Evolutionary conservation across 2,797 vertebrate species (phyloP).

Genomic region (Urocyon cinereoargenteus): DNA sequence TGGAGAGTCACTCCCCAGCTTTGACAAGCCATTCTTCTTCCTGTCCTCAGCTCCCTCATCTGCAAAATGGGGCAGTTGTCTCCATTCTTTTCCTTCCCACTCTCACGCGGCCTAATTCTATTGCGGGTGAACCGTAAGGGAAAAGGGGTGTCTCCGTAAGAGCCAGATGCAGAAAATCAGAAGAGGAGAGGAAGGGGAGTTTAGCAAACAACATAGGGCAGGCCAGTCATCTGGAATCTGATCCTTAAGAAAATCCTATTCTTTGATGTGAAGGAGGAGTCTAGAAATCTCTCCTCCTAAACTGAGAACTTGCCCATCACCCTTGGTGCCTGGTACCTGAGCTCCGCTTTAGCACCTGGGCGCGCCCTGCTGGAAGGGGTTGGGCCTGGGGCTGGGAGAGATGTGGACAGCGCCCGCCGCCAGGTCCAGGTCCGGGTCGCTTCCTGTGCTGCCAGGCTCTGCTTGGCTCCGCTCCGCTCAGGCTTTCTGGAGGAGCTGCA

Average conservation of each 20-base stretch:
- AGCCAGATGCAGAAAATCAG: not conserved
- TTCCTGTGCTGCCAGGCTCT: not conserved
- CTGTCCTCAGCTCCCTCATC: not conserved
- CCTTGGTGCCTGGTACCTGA: not conserved
- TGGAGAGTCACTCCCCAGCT: not conserved
- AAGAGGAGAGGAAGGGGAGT: not conserved
- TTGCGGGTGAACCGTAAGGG: not conserved
- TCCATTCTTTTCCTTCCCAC: not conserved
- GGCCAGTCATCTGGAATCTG: not conserved
- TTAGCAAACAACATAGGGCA: not conserved
- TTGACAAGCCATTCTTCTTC: not conserved
- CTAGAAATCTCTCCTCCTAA: not conserved
- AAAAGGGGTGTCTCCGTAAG: not conserved
- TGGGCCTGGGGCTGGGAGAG: not conserved
- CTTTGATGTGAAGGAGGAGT: not conserved
- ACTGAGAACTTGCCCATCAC: not conserved
- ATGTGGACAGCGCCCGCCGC: not conserved
- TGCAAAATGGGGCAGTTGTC: conserved; percentile 2
- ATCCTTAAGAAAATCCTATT: not conserved
- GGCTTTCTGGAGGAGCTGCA: not conserved
- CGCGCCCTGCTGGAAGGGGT: not conserved
- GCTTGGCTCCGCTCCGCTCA: not conserved
- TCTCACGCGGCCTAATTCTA: not conserved
- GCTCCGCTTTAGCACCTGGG: not conserved
- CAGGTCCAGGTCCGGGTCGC: no score